These are phyloP conservation scores for Steinernema feltiae DNA, from an alignment of 1,140 invertebrate genomes.

Conservation along the genomic window DNA sequence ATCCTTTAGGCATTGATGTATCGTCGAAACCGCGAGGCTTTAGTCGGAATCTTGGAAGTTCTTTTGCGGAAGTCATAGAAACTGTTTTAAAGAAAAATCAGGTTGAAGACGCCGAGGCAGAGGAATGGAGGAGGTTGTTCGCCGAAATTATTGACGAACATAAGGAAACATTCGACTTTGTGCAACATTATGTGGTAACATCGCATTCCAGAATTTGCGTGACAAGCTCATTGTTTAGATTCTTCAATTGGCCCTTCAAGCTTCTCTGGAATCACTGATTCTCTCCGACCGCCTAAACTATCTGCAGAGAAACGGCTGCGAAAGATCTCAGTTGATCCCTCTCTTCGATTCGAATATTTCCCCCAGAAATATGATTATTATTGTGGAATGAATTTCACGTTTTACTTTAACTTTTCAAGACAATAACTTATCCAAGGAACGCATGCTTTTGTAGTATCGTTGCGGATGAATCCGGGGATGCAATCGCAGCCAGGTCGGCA, in stretches of 20 bases:
- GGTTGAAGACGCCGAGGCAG: neutral
- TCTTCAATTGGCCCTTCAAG: neutral
- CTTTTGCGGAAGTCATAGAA: neutral
- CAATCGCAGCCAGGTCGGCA: neutral
- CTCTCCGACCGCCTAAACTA: neutral
- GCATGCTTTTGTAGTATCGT: neutral
- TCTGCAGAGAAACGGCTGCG: neutral
- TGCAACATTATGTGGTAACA: neutral
- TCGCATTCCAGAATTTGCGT: neutral
- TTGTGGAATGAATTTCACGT: neutral
- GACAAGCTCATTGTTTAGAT: neutral
- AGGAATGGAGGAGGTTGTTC: neutral
- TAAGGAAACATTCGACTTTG: neutral
- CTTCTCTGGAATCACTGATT: neutral
- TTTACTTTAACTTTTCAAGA: neutral
- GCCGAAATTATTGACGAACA: neutral
- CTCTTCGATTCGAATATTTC: neutral
- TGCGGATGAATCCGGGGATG: neutral
- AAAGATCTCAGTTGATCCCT: neutral
- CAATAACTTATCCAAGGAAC: neutral
- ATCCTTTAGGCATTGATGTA: neutral
- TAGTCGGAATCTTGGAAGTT: neutral
- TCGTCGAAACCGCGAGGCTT: neutral
- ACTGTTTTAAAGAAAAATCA: neutral
- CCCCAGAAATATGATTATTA: neutral